Conservation (phyloP, 1,140 invertebrate genomes). For the Heliconius congener region DNA sequence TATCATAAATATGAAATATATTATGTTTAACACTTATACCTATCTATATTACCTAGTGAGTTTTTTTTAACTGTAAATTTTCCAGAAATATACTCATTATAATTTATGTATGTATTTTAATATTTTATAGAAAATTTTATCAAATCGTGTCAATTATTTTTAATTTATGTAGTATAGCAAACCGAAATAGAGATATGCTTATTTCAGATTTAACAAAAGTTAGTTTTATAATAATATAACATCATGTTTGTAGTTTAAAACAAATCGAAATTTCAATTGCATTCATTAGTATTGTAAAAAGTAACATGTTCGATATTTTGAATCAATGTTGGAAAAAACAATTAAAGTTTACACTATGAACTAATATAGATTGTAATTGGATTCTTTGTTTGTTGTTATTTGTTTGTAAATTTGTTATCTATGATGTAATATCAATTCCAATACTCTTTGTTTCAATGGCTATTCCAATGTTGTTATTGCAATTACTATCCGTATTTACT, state of each 20-base stretch:
- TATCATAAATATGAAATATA: neutral
- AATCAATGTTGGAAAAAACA: neutral
- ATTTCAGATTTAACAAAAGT: too few relatives aligned
- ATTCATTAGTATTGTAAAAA: constrained; percentile 5
- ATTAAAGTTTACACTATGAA: neutral
- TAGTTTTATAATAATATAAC: too few relatives aligned
- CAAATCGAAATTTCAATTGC: neutral
- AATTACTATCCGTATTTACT: neutral
- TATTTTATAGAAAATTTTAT: too few relatives aligned
- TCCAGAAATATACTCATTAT: too few relatives aligned
- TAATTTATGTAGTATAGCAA: too few relatives aligned
- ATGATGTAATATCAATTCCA: neutral
- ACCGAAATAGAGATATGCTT: too few relatives aligned
- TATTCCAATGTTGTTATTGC: neutral
- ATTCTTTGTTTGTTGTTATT: neutral
- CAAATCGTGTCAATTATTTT: too few relatives aligned
- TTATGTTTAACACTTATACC: neutral
- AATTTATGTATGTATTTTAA: too few relatives aligned
- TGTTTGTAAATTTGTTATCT: constrained; percentile 1
- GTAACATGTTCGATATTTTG: neutral
- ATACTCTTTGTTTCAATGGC: neutral
- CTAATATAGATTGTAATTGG: constrained; percentile 8
- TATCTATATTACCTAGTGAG: neutral
- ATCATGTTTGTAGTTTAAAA: neutral
- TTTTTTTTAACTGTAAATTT: too few relatives aligned